Percentiles rank a stretch among this genome's conserved stretches.
phyloP scores from a whole-genome alignment of 2,797 vertebrate species.

The Gymnothorax javanicus region DNA sequence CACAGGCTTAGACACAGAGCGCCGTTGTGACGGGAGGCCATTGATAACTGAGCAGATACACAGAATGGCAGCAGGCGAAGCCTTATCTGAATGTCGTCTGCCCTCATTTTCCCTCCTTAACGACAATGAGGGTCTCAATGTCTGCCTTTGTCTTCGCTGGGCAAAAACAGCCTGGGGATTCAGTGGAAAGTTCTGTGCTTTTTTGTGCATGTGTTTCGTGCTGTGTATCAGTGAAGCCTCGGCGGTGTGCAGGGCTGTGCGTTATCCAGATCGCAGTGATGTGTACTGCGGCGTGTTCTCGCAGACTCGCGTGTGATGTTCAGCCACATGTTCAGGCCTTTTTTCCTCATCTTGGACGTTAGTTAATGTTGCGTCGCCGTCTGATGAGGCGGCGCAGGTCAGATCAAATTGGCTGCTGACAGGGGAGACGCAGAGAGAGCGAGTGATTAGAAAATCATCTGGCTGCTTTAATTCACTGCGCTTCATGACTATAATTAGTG shows the following conservation, averaged over 20 bases:
- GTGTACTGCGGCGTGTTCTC: too few relatives aligned
- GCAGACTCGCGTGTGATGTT: background rate
- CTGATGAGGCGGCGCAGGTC: too few relatives aligned
- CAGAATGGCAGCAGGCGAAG: slow-evolving; percentile 36
- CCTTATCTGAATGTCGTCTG: slow-evolving; percentile 43
- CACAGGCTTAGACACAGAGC: slow-evolving; percentile 45
- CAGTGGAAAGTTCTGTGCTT: background rate
- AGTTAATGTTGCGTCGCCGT: too few relatives aligned
- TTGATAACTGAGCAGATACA: slow-evolving; percentile 45
- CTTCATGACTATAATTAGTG: too few relatives aligned
- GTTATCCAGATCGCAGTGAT: background rate
- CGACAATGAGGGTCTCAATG: slow-evolving; percentile 40
- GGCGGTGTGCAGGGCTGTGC: background rate
- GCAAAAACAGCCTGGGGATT: slow-evolving; percentile 31
- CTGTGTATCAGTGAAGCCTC: background rate
- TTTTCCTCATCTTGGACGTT: too few relatives aligned
- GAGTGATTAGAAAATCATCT: too few relatives aligned
- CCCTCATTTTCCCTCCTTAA: slow-evolving; percentile 29
- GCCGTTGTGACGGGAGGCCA: slow-evolving; percentile 45
- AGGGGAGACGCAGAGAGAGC: too few relatives aligned
- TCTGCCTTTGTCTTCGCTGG: slow-evolving; percentile 45
- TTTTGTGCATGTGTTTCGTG: background rate
- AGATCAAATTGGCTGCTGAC: too few relatives aligned
- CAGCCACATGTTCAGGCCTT: background rate
- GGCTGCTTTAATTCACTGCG: too few relatives aligned